Conservation (phyloP, 2,797 vertebrate species). For the Lacerta agilis region DNA sequence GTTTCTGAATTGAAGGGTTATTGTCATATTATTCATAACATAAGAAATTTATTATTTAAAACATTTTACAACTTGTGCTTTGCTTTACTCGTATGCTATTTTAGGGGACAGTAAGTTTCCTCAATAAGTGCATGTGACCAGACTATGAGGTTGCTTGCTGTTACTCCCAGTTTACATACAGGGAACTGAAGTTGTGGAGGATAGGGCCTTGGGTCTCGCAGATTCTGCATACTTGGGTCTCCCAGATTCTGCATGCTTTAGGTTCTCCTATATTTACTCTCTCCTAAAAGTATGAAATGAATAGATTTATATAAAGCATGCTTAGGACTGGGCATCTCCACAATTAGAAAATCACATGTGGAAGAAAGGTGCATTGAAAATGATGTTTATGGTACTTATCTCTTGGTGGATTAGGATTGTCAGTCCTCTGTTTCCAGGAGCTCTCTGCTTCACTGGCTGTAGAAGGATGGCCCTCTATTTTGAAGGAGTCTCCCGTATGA, state of each 20-base stretch:
- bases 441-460: too few relatives aligned
- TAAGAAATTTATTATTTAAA: background rate
- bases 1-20: slow-evolving; percentile 3
- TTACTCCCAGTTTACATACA: background rate
- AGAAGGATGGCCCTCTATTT: too few relatives aligned
- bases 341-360: background rate
- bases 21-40: background rate
- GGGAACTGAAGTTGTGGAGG: background rate
- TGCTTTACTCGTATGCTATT: background rate
- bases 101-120: background rate
- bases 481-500: too few relatives aligned
- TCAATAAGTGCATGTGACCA: background rate
- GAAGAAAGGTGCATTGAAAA: background rate
- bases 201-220: background rate
- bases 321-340: background rate
- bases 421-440: too few relatives aligned
- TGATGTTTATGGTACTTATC: background rate
- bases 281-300: background rate
- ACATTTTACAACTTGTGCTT: background rate
- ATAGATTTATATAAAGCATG: background rate
- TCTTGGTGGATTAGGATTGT: too few relatives aligned
- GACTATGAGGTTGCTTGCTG: background rate
- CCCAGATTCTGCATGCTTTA: background rate
- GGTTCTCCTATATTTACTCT: background rate
- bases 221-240: too few relatives aligned